A percentile compares a stretch with the other conserved stretches of the same genome.
Evolutionary conservation across 2,797 vertebrate species (phyloP).

Genomic region (Anniella stebbinsi): DNA sequence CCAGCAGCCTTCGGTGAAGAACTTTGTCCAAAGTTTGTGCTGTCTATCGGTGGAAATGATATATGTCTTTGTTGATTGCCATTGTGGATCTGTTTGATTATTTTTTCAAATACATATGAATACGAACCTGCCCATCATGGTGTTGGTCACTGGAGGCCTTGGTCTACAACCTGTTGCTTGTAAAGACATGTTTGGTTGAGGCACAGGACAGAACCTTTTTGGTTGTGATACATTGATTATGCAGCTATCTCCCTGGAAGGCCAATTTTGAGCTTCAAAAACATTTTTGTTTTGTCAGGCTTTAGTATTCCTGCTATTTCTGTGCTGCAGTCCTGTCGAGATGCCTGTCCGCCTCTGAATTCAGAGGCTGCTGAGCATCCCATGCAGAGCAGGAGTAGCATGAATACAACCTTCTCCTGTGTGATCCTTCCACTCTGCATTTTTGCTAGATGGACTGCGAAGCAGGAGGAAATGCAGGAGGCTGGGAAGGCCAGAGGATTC

Average conservation of each 20-base stretch:
- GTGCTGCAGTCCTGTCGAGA: background rate
- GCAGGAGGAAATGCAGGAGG: too few relatives aligned
- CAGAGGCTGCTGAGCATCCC: too few relatives aligned
- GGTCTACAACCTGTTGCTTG: background rate
- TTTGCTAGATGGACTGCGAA: too few relatives aligned
- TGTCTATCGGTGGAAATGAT: background rate
- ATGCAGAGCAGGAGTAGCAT: too few relatives aligned
- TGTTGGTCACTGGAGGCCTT: background rate
- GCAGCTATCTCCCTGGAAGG: background rate
- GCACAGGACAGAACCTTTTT: background rate
- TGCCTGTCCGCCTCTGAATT: too few relatives aligned
- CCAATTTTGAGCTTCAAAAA: background rate
- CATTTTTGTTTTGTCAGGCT: background rate
- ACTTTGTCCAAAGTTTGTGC: background rate
- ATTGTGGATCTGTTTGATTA: background rate
- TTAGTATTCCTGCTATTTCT: background rate
- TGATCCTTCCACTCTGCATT: too few relatives aligned
- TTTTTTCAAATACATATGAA: background rate
- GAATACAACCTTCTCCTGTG: too few relatives aligned
- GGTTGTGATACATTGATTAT: background rate
- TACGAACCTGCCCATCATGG: background rate
- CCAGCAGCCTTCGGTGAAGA: background rate
- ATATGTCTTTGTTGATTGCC: background rate
- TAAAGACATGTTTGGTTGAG: background rate
- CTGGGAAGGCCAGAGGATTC: too few relatives aligned